Percentiles rank a stretch among this genome's conserved stretches.
Conservation (phyloP, 1,140 invertebrate genomes). For the Lucilia cuprina region DNA sequence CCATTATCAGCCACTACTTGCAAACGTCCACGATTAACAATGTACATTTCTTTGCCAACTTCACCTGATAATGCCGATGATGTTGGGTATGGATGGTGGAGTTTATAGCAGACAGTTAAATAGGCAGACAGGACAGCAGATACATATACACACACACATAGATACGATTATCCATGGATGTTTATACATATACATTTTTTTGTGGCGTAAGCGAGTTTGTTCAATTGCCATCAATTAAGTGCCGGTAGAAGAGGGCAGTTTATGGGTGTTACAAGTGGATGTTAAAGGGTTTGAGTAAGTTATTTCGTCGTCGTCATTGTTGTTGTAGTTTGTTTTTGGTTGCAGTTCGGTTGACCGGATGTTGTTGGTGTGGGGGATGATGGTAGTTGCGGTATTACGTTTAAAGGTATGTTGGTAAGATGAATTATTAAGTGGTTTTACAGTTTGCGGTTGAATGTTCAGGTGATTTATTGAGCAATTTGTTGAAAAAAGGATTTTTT, state of each 20-base stretch:
- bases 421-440: conserved; percentile 35
- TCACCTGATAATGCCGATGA: conserved; percentile 74
- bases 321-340: background rate
- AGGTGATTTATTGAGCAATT: conserved; percentile 34
- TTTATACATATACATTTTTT: background rate
- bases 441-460: conserved; percentile 21
- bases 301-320: background rate
- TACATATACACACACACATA: too few relatives aligned
- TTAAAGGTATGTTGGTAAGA: conserved; percentile 29
- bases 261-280: background rate
- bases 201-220: background rate
- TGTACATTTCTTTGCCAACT: conserved; percentile 99
- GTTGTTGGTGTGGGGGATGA: background rate
- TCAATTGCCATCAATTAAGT: background rate
- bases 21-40: conserved; percentile 94
- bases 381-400: background rate
- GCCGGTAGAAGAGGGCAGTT: background rate
- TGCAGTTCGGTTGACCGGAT: conserved; percentile 12
- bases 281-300: background rate
- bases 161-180: background rate
- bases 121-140: background rate
- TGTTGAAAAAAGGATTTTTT: background rate
- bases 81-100: too few relatives aligned
- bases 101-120: background rate
- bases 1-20: conserved; percentile 98